A percentile compares a stretch with the other conserved stretches of the same genome.
Conservation (phyloP, 64 coral and sea anemone species). For the Pocillopora damicornis region DNA sequence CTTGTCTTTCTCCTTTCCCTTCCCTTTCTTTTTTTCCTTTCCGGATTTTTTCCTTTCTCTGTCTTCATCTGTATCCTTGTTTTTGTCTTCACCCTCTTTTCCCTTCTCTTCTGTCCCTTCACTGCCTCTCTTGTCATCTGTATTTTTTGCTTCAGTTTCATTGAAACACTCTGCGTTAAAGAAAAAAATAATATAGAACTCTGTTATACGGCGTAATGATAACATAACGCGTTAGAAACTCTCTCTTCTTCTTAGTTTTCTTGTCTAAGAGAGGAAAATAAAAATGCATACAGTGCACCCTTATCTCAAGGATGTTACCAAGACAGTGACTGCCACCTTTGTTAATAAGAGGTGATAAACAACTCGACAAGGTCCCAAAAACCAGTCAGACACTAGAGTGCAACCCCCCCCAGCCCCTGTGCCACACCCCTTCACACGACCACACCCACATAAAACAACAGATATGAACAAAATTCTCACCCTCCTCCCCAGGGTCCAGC, state of each 20-base stretch:
- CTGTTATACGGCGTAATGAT: too few species aligned
- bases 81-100: slow-evolving; percentile 7
- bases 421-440: too few species aligned
- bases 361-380: too few species aligned
- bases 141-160: slow-evolving; percentile 30
- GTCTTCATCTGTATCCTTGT: slow-evolving; percentile 2
- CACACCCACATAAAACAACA: not conserved
- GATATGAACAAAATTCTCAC: slow-evolving; percentile 20
- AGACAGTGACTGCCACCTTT: too few species aligned
- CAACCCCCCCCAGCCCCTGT: too few species aligned
- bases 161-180: slow-evolving; percentile 42
- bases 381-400: too few species aligned
- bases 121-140: not conserved
- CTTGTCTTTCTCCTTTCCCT: slow-evolving; percentile 24
- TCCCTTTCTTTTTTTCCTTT: not conserved
- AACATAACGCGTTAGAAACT: too few species aligned
- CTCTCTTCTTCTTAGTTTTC: too few species aligned
- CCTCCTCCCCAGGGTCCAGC: slow-evolving; percentile 59
- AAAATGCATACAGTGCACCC: too few species aligned
- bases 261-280: too few species aligned
- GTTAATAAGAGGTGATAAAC: too few species aligned
- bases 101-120: slow-evolving; percentile 6
- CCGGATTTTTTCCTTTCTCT: slow-evolving; percentile 18
- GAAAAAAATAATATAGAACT: not conserved
- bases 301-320: too few species aligned